These are phyloP conservation scores for Cydia amplana DNA, from an alignment of 1,140 invertebrate species.

Conservation along the genomic window DNA sequence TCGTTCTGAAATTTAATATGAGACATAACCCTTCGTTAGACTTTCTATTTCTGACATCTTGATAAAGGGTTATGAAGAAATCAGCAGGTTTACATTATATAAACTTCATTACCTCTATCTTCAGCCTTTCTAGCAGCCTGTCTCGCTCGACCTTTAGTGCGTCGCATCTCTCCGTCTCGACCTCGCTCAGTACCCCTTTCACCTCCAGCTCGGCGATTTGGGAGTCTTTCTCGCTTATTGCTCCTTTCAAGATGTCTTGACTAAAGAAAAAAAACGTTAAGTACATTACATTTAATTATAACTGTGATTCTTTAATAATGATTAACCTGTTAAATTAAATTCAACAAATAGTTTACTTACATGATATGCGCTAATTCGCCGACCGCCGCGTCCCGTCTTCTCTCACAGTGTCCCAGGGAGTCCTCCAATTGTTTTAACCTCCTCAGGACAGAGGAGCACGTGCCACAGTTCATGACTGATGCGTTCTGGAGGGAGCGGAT, in stretches of 20 bases:
- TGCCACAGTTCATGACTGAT: constrained; percentile 83
- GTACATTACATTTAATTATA: constrained; percentile 1
- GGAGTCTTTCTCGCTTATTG: constrained; percentile 92
- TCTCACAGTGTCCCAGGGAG: constrained; percentile 79
- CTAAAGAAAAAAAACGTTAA: constrained; percentile 74
- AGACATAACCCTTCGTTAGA: too few relatives aligned
- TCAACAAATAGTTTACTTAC: constrained; percentile 76
- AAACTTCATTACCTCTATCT: constrained; percentile 82
- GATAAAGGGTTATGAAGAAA: too few relatives aligned
- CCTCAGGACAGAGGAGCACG: constrained; percentile 82
- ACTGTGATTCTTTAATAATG: not conserved
- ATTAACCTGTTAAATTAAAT: too few relatives aligned
- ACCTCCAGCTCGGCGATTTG: constrained; percentile 91
- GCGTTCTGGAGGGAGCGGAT: constrained; percentile 85
- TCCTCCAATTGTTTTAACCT: constrained; percentile 81
- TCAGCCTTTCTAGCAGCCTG: constrained; percentile 83
- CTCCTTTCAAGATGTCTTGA: constrained; percentile 89
- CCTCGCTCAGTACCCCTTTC: constrained; percentile 84
- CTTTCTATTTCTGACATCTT: too few relatives aligned
- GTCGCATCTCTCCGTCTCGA: constrained; percentile 83
- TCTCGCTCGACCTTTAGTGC: constrained; percentile 82
- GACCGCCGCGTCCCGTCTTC: constrained; percentile 84
- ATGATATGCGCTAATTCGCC: constrained; percentile 89
- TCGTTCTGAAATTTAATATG: constrained; percentile 53
- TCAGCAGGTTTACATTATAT: not conserved